Base-by-base conservation (phyloP, 2,888 invertebrate genomes). In the Hoplodrina ambigua region DNA sequence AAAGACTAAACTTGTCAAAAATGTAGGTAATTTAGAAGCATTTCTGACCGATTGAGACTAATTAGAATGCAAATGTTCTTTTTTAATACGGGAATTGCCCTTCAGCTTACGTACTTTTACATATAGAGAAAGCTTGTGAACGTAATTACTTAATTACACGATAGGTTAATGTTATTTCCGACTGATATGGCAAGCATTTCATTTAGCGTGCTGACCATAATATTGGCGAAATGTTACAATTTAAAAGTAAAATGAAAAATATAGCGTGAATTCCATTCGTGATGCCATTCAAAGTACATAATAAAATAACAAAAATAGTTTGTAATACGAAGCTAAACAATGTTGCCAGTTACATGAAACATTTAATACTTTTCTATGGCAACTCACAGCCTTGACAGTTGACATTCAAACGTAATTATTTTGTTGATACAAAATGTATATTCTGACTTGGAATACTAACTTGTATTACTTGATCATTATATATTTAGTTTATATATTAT, bases 381-480 rank as follows among this genome's bases (percentile, higher is more conserved):
- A 77, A 44, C 44, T 52, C 8, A 52, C 8, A 44, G 10, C 4
- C 46, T 30, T 77, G 79, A 64, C 77, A 72, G 59, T 41, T 81
- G 79, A 72, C 66, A 62, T 69, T 33, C 1, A 58, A 73, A 44
- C 33, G 13, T 64, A 75, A 52, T 41, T 41, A 41, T 41, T 41
- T 70, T 41, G n/a, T 72, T 74, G 65, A 13, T 52, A 49, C 11
- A 72, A 57, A 59, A 62, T 75, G 60, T 80, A 75, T 19, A 61
- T 79, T 54, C n/a, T 74, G 7, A 20, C 57, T 52, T 74, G 75
- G 60, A 74, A 75, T 57, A 74, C 33, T 52, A 74, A 65, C 50
- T 58, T 79, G 17, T 79, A 74, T 57, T 73, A 75, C 19, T 41
- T 73, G 49, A 74, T 75, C 25, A 63, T 73, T 44, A 53, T 64